Percentiles rank a stretch among this genome's conserved stretches.
phyloP scores from a whole-genome alignment of 2,113 vertebrate genomes.

The Bucco capensis region DNA sequence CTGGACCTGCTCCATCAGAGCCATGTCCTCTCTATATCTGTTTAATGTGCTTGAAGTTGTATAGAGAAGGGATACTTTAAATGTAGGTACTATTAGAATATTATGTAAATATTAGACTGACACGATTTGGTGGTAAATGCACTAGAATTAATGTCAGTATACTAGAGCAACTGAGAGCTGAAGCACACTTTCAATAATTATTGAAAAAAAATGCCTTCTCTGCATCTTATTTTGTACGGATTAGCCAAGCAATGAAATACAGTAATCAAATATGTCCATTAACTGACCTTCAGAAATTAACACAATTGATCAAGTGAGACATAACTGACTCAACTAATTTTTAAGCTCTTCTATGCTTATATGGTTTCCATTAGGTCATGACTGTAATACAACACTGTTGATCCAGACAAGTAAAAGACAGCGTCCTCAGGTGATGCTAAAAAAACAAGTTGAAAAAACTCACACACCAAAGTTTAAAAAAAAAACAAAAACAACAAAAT shows the following conservation, averaged over 20 bases:
- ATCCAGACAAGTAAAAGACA: not conserved
- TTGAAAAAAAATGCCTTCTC: not conserved
- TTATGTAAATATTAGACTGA: not conserved
- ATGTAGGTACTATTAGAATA: not conserved
- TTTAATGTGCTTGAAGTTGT: not conserved
- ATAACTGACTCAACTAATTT: not conserved
- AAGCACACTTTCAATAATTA: not conserved
- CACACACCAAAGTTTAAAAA: not conserved
- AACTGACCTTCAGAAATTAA: constrained; percentile 14
- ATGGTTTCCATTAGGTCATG: not conserved
- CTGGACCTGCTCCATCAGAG: no score
- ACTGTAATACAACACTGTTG: not conserved
- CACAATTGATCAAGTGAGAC: not conserved
- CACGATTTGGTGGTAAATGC: not conserved
- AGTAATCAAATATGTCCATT: constrained; percentile 22
- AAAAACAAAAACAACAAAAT: not conserved
- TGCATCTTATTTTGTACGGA: not conserved
- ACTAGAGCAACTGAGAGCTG: not conserved
- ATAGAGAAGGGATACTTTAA: not conserved
- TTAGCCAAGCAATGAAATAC: constrained; percentile 1
- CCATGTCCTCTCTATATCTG: no score
- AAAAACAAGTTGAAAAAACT: not conserved
- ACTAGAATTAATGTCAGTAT: not conserved
- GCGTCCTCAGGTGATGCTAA: not conserved
- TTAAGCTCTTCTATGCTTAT: not conserved